Evolutionary conservation across 2,113 vertebrate genomes (phyloP).

Genomic region (Malurus melanocephalus): DNA sequence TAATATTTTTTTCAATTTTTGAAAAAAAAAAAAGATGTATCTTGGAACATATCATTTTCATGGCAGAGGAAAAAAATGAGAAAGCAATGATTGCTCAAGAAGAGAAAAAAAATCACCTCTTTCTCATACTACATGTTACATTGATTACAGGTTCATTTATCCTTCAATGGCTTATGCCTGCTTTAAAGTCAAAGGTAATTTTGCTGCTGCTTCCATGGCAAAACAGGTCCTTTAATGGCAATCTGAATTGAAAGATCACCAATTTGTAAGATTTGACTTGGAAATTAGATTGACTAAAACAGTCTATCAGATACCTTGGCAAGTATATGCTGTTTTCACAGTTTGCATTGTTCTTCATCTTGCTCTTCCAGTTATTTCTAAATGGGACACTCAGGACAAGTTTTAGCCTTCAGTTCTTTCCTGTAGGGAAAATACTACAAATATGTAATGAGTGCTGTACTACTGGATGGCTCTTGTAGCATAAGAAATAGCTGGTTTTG

Average conservation of each 20-base stretch:
- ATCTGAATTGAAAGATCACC: neutral
- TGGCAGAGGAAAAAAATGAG: neutral
- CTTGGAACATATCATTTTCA: neutral
- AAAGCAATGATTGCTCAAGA: neutral
- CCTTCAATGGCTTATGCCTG: neutral
- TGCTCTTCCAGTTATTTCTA: neutral
- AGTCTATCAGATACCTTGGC: neutral
- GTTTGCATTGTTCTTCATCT: neutral
- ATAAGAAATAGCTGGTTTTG: neutral
- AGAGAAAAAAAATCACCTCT: neutral
- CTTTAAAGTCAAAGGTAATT: neutral
- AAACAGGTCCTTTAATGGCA: neutral
- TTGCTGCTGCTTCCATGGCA: neutral
- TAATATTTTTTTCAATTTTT: neutral
- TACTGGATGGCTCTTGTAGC: neutral
- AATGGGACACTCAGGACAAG: rapidly evolving
- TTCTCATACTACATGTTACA: neutral
- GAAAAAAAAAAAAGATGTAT: neutral
- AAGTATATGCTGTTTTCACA: neutral
- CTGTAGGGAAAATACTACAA: neutral
- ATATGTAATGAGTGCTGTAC: neutral
- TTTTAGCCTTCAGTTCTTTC: neutral
- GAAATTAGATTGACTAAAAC: neutral
- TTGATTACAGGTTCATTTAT: neutral
- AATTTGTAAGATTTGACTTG: neutral